Conservation (phyloP, 2,888 invertebrate genomes). For the Byasa hedistus region DNA sequence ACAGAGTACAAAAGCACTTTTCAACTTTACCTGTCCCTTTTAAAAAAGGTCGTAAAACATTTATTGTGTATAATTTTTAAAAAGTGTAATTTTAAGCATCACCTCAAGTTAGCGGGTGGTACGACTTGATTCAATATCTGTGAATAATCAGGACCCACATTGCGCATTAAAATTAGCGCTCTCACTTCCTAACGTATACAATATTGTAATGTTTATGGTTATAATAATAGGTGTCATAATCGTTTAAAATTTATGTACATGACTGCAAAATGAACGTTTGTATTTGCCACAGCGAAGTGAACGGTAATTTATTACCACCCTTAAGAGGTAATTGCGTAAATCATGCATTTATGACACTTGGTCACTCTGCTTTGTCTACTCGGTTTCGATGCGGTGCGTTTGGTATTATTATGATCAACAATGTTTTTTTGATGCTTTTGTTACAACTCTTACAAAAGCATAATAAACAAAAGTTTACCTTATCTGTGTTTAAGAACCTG, state of each 20-base stretch:
- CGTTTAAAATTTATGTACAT: constrained; percentile 15
- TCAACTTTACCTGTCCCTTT: neutral
- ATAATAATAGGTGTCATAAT: constrained; percentile 44
- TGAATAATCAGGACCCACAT: constrained; percentile 67
- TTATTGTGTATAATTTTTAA: constrained; percentile 20
- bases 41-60: constrained; percentile 11
- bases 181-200: constrained; percentile 2
- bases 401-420: constrained; percentile 59
- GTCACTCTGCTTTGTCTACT: constrained; percentile 65
- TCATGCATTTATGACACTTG: constrained; percentile 77
- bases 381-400: constrained; percentile 56
- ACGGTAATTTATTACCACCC: constrained; percentile 75
- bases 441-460: constrained; percentile 32
- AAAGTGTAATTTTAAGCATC: constrained; percentile 54
- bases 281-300: constrained; percentile 60
- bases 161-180: constrained; percentile 32
- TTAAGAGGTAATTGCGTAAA: constrained; percentile 76
- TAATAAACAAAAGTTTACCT: constrained; percentile 33
- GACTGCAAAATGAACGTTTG: constrained; percentile 39
- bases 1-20: neutral
- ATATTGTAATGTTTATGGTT: constrained; percentile 23
- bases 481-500: constrained; percentile 29
- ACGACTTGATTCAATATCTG: constrained; percentile 69
- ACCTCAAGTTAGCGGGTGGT: constrained; percentile 75
- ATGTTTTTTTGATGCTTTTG: constrained; percentile 47